phyloP scores from a whole-genome alignment of 2,797 vertebrate genomes.

The Falco concolor region DNA sequence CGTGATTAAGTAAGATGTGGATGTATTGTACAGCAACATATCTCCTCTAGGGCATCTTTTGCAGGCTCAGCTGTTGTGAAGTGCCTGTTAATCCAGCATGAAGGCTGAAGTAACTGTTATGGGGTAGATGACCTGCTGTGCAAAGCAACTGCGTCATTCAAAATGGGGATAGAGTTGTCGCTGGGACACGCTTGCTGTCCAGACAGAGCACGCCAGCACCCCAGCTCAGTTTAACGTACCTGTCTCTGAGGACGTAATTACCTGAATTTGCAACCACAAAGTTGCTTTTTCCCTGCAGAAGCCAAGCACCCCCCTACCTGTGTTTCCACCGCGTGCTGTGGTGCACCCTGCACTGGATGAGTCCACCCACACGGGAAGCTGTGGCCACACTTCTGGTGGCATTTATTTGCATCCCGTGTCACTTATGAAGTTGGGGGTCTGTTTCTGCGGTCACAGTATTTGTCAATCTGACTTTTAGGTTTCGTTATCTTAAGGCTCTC shows the following conservation, averaged over 20 bases:
- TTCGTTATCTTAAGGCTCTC: not conserved
- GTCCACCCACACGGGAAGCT: not conserved
- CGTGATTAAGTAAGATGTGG: slow-evolving; percentile 18
- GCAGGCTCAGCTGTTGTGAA: slow-evolving; percentile 53
- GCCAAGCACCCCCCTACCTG: not conserved
- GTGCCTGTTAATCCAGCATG: slow-evolving; percentile 40
- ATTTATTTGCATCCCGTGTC: not conserved
- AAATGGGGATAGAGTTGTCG: not conserved
- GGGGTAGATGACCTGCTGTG: slow-evolving; percentile 1
- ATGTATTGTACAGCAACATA: not conserved
- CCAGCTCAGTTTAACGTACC: not conserved
- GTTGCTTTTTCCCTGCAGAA: not conserved
- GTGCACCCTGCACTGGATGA: not conserved
- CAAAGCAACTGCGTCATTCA: not conserved
- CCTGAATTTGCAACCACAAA: not conserved
- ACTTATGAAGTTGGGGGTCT: not conserved
- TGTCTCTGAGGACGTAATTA: not conserved
- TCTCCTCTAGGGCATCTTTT: slow-evolving; percentile 36
- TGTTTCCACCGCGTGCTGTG: accelerated
- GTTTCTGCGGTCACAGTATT: not conserved
- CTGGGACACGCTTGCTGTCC: not conserved
- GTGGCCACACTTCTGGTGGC: not conserved
- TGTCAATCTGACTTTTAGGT: not conserved
- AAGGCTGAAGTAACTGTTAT: not conserved
- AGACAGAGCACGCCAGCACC: not conserved